phyloP scores from a whole-genome alignment of 2,888 invertebrate species.

The Ptilodon capucinus region DNA sequence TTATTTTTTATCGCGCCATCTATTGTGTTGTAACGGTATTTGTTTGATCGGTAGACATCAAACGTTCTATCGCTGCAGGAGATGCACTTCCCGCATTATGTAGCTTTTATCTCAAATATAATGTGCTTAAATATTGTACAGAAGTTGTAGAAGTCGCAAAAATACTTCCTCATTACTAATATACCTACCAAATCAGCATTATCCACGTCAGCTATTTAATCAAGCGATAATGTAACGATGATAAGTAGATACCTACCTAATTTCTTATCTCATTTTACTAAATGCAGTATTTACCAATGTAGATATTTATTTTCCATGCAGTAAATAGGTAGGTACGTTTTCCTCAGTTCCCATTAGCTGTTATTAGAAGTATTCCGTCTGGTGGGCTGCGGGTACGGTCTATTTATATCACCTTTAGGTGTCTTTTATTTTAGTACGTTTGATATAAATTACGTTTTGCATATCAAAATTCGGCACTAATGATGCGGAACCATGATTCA shows the following conservation, averaged over 20 bases:
- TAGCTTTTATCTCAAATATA: slow-evolving; percentile 18
- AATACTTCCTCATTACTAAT: background rate
- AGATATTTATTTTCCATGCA: too few relatives aligned
- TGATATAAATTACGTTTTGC: slow-evolving; percentile 39
- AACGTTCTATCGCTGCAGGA: background rate
- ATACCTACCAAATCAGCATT: slow-evolving; percentile 9
- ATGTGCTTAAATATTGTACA: too few relatives aligned
- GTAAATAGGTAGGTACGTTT: too few relatives aligned
- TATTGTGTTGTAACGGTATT: background rate
- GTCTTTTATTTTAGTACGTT: slow-evolving; percentile 69
- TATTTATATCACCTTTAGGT: slow-evolving; percentile 70
- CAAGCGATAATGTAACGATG: slow-evolving; percentile 2
- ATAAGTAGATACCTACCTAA: background rate
- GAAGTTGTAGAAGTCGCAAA: background rate
- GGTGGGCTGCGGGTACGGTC: slow-evolving; percentile 57
- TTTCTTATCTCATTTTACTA: background rate
- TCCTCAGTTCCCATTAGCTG: slow-evolving; percentile 14
- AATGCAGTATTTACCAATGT: background rate
- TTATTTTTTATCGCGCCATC: slow-evolving; percentile 21
- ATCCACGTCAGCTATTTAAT: slow-evolving; percentile 30
- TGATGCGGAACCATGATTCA: slow-evolving; percentile 47
- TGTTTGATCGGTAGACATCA: background rate
- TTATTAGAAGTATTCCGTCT: slow-evolving; percentile 24
- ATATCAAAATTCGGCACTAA: slow-evolving; percentile 24
- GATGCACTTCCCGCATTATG: background rate